Evolutionary conservation across 92 coral and sea anemone species (phyloP).

Genomic region (Palythoa grandis): DNA sequence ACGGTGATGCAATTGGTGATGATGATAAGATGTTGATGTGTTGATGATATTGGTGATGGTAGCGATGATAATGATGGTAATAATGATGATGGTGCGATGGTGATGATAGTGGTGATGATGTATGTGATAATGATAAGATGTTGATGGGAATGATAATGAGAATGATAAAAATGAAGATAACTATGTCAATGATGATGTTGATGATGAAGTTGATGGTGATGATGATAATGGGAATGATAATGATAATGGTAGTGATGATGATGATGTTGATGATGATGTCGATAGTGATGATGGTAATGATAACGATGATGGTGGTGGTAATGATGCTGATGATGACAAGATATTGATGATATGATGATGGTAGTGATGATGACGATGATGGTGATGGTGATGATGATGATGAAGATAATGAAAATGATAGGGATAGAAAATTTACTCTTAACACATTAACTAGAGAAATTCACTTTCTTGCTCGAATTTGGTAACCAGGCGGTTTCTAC

Average conservation of each 20-base stretch:
- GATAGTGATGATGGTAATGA: no score
- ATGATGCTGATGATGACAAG: not conserved
- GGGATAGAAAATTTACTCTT: no score
- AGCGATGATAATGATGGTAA: not conserved
- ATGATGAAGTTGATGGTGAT: not conserved
- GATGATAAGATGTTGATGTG: not conserved
- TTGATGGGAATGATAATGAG: not conserved
- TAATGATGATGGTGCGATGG: not conserved
- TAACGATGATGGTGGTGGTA: not conserved
- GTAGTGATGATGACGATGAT: not conserved
- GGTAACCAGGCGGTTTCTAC: constrained; percentile 72
- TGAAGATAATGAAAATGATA: no score
- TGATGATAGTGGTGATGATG: not conserved
- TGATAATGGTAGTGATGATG: not conserved
- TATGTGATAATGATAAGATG: not conserved
- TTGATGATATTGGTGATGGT: not conserved
- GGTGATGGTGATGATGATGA: not conserved
- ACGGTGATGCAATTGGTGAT: not conserved
- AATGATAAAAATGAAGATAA: not conserved
- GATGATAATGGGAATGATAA: not conserved
- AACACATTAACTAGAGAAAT: not conserved
- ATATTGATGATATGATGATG: not conserved
- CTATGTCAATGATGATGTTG: not conserved
- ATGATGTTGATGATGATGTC: no score
- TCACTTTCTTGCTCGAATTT: not conserved